Evolutionary conservation across 2,797 vertebrate genomes (phyloP).

Genomic region (Merluccius polli): DNA sequence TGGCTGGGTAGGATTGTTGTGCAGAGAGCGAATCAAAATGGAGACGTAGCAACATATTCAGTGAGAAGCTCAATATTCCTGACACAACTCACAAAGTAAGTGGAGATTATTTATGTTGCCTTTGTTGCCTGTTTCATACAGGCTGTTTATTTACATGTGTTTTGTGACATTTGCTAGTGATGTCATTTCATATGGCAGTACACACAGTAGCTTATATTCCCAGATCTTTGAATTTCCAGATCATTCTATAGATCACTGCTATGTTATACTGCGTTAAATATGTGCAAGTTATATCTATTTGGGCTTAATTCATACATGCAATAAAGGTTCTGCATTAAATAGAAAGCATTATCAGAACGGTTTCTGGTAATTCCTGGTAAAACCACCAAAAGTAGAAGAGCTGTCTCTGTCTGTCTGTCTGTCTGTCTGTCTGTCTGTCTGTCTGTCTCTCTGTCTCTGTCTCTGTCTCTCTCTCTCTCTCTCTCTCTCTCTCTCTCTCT

Average conservation of each 20-base stretch:
- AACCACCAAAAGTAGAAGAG: too few relatives aligned
- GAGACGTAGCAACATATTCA: constrained; percentile 27
- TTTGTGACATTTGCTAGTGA: background rate
- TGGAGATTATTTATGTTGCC: background rate
- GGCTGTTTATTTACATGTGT: background rate
- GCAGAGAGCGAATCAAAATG: constrained; percentile 32
- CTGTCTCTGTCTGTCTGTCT: too few relatives aligned
- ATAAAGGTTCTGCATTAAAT: background rate
- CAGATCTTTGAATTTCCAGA: background rate
- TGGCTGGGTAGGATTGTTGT: constrained; percentile 9
- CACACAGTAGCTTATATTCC: background rate
- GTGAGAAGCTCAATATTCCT: background rate
- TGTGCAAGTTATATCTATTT: background rate
- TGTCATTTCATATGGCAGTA: background rate
- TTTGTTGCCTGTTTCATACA: background rate
- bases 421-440: too few relatives aligned
- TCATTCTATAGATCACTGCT: background rate
- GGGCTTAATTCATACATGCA: background rate
- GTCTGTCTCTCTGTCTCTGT: too few relatives aligned
- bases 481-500: constrained; percentile 11
- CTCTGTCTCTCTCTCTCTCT: constrained; percentile 6
- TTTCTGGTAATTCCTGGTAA: too few relatives aligned
- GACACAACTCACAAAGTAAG: background rate
- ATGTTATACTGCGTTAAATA: background rate
- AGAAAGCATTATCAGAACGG: too few relatives aligned